Base-by-base conservation (phyloP, 2,113 vertebrate species). In the Lepus timidus region DNA sequence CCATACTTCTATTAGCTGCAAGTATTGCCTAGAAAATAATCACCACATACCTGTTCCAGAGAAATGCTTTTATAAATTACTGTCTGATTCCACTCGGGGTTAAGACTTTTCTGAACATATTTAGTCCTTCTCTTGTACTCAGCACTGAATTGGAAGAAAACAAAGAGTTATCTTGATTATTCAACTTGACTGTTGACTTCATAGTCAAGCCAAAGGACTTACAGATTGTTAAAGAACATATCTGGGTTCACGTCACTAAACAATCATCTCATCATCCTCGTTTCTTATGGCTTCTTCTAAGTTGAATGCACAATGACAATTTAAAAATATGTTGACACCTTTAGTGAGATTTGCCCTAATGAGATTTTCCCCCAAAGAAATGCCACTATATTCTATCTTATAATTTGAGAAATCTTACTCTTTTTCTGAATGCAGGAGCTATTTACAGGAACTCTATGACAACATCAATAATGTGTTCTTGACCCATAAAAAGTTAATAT, bases 21-120 rank as follows among this genome's bases (percentile, higher is more conserved):
- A 64, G 3, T 67, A 9, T 31, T 51, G 81, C 33, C 68, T 31
- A 71, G 76, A 71, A 85, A 68, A 70, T 12, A 88, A 81, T 31
- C 7, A 84, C 75, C 92, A 96, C 97, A 23, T 98, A 99, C 99
- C 99, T 99, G 99, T 95, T 99, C 99, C 79, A 98, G 95, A 95
- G 99, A 99, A 97, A 99, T 99, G 96, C 99, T 99, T 98, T 99
- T 99, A 98, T 99, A 99, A 98, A 99, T 99, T 93, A 99, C 99
- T 1, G 99, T 99, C 98, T 99, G 99, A 98, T 99, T 99, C 99
- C 99, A 99, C 96, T 99, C 99, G 67, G 99, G 99, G 98, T 99
- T 99, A 98, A 99, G 97, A 96, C 99, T 99, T 97, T 99, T 99
- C 98, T 99, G 99, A 49, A 99, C 96, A 67, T 99, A 99, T 96